Base-by-base conservation (phyloP, 2,888 invertebrate species). In the Criorhina ranunculi region DNA sequence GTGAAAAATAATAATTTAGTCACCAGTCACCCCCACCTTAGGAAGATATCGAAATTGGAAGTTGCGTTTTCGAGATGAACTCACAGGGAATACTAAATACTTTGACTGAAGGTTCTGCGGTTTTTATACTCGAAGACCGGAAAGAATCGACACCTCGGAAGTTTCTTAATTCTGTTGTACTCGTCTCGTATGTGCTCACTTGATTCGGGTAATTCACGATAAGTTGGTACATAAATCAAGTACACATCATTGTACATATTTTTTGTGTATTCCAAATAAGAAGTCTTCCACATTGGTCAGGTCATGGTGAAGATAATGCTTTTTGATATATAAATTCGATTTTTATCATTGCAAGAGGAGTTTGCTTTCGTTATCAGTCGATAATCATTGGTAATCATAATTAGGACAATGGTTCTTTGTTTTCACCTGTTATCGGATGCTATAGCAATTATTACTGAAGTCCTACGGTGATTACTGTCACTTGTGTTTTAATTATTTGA, bases 141-240 rank as follows among this genome's bases (percentile, higher is more conserved):
- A 33, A 35, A 73, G 53, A 62, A 53, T 57, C 33, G 11, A n/a
- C 42, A 73, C 53, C 51, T 66, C 75, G 75, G 75, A 75, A 75
- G 64, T 75, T 9, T 33, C n/a, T 15, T 42, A 17, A 42, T 42
- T 12, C 11, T 42, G n/a, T 19, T 12, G 31, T 24, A 24, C 24
- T 24, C 24, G 24, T 49, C 24, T 24, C 24, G 24, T 49, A 9
- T 29, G 42, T 60, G 17, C 19, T 40, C 46, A 33, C 5, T 55
- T 37, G 53, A 42, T 8, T 64, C 35, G 72, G 24, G 64, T 6
- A 55, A 24, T 75, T 64, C n/a, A 42, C 55, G 29, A 7, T 55
- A 7, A 37, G 57, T 57, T 46, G 46, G 24, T 51, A 40, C 31
- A 49, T 29, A 60, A 17, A 44, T 31, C n/a, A 24, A 24, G 4